A percentile compares a stretch with the other conserved stretches of the same genome.
Conservation (phyloP, 2,888 invertebrate genomes). For the Cepaea hortensis region DNA sequence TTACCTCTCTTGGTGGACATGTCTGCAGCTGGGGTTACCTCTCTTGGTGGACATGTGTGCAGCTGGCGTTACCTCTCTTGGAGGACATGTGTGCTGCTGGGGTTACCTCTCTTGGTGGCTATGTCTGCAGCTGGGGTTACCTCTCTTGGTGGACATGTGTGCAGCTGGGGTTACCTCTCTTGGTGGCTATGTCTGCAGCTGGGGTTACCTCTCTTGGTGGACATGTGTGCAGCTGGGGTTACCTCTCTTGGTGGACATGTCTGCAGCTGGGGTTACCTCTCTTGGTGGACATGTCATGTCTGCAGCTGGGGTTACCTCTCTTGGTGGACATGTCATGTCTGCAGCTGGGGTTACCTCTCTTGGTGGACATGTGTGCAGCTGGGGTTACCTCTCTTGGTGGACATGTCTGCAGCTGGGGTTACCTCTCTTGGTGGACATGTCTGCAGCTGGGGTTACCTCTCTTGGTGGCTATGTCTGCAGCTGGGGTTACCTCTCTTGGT, state of each 20-base stretch:
- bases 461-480: slow-evolving; percentile 69
- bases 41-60: slow-evolving; percentile 70
- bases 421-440: slow-evolving; percentile 71
- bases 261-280: slow-evolving; percentile 64
- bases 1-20: slow-evolving; percentile 71
- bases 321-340: slow-evolving; percentile 70
- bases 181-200: slow-evolving; percentile 70
- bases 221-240: slow-evolving; percentile 67
- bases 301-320: slow-evolving; percentile 67
- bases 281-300: slow-evolving; percentile 71
- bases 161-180: slow-evolving; percentile 64
- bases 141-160: slow-evolving; percentile 71
- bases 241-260: slow-evolving; percentile 71
- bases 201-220: slow-evolving; percentile 71
- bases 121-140: slow-evolving; percentile 64
- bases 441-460: slow-evolving; percentile 64
- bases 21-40: slow-evolving; percentile 64
- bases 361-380: slow-evolving; percentile 70
- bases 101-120: slow-evolving; percentile 72
- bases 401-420: slow-evolving; percentile 66
- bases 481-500: slow-evolving; percentile 70
- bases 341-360: slow-evolving; percentile 64
- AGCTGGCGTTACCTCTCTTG: slow-evolving; percentile 67
- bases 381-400: slow-evolving; percentile 71
- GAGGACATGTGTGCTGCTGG: slow-evolving; percentile 69